Percentiles rank a stretch among this genome's conserved stretches.
These are phyloP conservation scores for Nomada fabriciana DNA, from an alignment of 2,888 invertebrate genomes.

Conservation along the genomic window DNA sequence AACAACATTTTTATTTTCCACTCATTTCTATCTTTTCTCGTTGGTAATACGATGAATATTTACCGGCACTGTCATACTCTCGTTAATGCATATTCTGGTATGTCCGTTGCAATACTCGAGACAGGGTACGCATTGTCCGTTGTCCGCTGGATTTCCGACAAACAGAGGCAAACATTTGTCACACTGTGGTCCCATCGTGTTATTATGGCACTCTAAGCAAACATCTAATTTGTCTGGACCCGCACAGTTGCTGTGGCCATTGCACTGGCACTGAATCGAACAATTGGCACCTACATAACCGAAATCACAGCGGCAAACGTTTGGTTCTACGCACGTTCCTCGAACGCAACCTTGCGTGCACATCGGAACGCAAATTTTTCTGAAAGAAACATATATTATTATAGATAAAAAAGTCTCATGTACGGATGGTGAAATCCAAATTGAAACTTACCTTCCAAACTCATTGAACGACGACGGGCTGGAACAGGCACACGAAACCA, in stretches of 20 bases:
- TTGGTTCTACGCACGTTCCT: constrained; percentile 93
- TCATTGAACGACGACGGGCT: constrained; percentile 78
- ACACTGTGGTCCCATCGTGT: constrained; percentile 97
- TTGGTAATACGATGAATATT: constrained; percentile 40
- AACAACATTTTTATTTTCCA: not conserved
- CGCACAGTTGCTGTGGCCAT: constrained; percentile 96
- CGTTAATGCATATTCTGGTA: constrained; percentile 91
- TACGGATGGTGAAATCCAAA: not conserved
- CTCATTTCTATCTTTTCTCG: too few relatives aligned
- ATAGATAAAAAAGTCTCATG: not conserved
- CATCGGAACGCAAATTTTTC: constrained; percentile 89
- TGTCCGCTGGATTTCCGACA: constrained; percentile 94
- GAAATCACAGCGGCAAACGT: constrained; percentile 95
- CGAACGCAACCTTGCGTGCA: constrained; percentile 94
- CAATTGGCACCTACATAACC: constrained; percentile 98
- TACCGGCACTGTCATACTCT: constrained; percentile 84
- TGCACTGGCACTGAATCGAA: constrained; percentile 96
- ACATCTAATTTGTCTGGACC: constrained; percentile 93
- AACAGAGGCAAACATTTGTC: constrained; percentile 95
- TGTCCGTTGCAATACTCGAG: constrained; percentile 95
- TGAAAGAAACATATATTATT: constrained; percentile 33
- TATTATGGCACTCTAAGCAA: constrained; percentile 94
- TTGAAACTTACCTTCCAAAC: constrained; percentile 73
- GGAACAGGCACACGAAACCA: constrained; percentile 52
- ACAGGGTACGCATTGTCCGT: constrained; percentile 95